Base-by-base conservation (phyloP, 2,797 vertebrate species). In the Malurus leucopterus region DNA sequence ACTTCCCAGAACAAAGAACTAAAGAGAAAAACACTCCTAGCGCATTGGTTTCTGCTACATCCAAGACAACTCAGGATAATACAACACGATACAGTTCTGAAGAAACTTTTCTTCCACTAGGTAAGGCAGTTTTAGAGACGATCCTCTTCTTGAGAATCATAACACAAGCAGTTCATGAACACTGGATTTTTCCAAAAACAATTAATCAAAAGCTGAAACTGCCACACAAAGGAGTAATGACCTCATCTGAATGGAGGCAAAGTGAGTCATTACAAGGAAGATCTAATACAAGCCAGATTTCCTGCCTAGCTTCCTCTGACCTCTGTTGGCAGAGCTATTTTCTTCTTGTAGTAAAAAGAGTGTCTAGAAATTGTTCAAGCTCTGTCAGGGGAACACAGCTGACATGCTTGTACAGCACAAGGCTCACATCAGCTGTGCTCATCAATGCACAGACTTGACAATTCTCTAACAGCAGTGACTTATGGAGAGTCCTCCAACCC, bases 181-280 rank as follows among this genome's bases (percentile, higher is more conserved):
- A 63, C 7, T 21, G 10, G 15, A 68, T 62, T 85, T 87, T 86
- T 76, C 26, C 58, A 86, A 91, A 90, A 74, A 19, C 15, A 81
- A 47, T 58, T 83, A 4, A 65, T 69, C 70, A 89, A 53, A 84
- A 62, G 65, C 14, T 15, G 4, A 53, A 77, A 77, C 17, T 74
- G 30, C 18, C 34, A 36, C 55, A 75, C 54, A 91, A 95, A 83
- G 44, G 67, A 82, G 17, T 85, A 77, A 76, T 76, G 75, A 83
- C 54, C 72, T 91, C 67, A 92, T 84, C 79, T 70, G 64, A 69
- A 93, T 38, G 26, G 50, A 86, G 46, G 53, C 54, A 77, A 91
- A 91, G 36, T 70, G 76, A 90, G 79, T 89, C 79, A 93, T 59
- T 93, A 63, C 68, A 93, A 84, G 82, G 53, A 94, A 89, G 84